These are phyloP conservation scores for Scaptomyza flava DNA, from an alignment of 2,888 invertebrate genomes.

Conservation along the genomic window DNA sequence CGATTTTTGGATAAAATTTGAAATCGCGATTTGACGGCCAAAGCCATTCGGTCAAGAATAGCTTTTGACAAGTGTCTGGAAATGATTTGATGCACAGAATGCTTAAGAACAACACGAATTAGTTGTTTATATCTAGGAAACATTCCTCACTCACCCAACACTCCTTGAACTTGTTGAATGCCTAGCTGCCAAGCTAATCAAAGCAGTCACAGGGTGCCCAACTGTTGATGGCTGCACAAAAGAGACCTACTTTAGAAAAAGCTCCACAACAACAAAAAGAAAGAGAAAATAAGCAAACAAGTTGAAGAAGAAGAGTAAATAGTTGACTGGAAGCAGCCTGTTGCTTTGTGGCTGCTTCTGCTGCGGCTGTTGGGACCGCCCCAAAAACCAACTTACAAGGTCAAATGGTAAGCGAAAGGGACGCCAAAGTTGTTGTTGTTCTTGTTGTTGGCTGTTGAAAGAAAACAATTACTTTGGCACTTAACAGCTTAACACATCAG, in stretches of 20 bases:
- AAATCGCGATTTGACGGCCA: no score
- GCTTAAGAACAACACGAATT: not conserved
- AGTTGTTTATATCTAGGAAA: not conserved
- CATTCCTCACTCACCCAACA: not conserved
- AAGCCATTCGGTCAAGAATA: no score
- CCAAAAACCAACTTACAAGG: slow-evolving; percentile 48
- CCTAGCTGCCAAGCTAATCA: slow-evolving; percentile 3
- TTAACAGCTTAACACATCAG: slow-evolving; percentile 83
- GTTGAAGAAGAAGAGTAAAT: not conserved
- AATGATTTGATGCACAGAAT: no score
- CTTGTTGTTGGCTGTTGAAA: slow-evolving; percentile 71
- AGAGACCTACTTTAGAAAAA: slow-evolving; percentile 5
- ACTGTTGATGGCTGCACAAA: slow-evolving; percentile 2
- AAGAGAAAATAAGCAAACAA: not conserved
- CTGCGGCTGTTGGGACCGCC: slow-evolving; percentile 6
- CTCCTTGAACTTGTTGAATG: slow-evolving; percentile 1
- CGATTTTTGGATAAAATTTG: no score
- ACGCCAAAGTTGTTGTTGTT: slow-evolving; percentile 47
- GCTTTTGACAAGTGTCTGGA: no score
- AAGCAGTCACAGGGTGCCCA: not conserved
- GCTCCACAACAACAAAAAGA: not conserved
- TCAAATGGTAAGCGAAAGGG: slow-evolving; percentile 74
- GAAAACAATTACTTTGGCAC: slow-evolving; percentile 83
- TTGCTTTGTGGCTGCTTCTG: not conserved
- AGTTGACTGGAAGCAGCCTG: slow-evolving; percentile 4